Evolutionary conservation across 2,797 vertebrate species (phyloP).

Genomic region (Loris lydekkerianus): DNA sequence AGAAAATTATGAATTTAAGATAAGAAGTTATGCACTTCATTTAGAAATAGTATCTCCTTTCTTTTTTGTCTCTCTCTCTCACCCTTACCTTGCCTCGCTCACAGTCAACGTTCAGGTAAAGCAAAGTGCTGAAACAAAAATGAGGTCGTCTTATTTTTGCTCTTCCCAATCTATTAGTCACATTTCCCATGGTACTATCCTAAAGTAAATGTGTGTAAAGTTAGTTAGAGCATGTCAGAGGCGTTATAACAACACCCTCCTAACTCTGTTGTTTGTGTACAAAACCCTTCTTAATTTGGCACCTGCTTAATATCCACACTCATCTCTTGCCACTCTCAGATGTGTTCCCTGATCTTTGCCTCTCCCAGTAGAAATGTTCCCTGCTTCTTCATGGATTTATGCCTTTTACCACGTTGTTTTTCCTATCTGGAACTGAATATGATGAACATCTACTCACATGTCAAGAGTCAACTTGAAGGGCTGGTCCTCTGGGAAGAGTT

Average conservation of each 20-base stretch:
- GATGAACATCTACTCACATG: not conserved
- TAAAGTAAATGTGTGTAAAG: not conserved
- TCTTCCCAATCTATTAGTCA: not conserved
- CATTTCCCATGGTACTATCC: not conserved
- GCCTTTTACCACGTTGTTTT: not conserved
- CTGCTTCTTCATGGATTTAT: not conserved
- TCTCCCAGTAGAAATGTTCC: not conserved
- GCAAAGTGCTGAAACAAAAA: constrained; percentile 20
- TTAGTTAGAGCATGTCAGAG: not conserved
- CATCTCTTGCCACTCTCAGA: not conserved
- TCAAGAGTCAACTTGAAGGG: not conserved
- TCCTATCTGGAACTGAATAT: not conserved
- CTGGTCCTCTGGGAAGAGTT: not conserved
- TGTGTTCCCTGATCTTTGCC: not conserved
- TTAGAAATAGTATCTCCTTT: not conserved
- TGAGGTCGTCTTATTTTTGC: not conserved
- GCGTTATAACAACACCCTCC: not conserved
- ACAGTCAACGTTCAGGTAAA: not conserved
- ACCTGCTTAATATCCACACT: not conserved
- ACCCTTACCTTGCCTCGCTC: accelerated
- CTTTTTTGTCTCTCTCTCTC: not conserved
- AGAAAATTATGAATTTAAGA: not conserved
- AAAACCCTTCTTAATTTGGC: not conserved
- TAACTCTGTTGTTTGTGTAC: not conserved
- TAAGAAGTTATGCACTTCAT: not conserved